A percentile compares a stretch with the other conserved stretches of the same genome.
Conservation (phyloP, 2,888 invertebrate species). For the Hirtodrosophila alboralis region DNA sequence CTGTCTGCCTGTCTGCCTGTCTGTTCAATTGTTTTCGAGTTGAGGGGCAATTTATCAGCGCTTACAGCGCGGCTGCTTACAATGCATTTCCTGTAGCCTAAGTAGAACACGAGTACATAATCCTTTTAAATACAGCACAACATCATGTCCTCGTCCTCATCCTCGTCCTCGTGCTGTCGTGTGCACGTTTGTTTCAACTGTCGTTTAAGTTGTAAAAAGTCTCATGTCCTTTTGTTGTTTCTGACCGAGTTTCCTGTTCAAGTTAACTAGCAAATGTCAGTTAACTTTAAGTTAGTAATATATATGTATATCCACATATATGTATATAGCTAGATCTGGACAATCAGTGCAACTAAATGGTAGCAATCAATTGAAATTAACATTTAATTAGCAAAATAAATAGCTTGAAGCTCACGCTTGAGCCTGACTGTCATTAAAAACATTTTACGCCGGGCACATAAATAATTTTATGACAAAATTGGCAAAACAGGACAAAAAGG, state of each 20-base stretch:
- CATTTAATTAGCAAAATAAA: conserved; percentile 54
- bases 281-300: background rate
- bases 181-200: conserved; percentile 10
- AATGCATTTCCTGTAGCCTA: conserved; percentile 60
- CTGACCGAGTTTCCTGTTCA: conserved; percentile 4
- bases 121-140: conserved; percentile 74
- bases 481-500: conserved; percentile 19
- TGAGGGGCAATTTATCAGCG: conserved; percentile 80
- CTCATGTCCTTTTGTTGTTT: conserved; percentile 5
- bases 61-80: conserved; percentile 64
- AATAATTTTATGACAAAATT: conserved; percentile 66
- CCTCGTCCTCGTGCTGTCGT: conserved; percentile 2
- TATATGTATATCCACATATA: too few species aligned
- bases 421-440: conserved; percentile 39
- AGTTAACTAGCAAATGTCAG: conserved; percentile 3
- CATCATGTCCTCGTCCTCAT: conserved; percentile 42
- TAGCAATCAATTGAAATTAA: conserved; percentile 45
- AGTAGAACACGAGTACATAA: conserved; percentile 66
- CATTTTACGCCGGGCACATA: conserved; percentile 54
- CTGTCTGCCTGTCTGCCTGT: conserved; percentile 21
- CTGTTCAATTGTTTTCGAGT: conserved; percentile 72
- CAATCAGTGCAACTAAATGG: conserved; percentile 12
- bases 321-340: background rate
- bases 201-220: conserved; percentile 14
- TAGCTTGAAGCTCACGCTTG: conserved; percentile 30